Evolutionary conservation across 2,797 vertebrate genomes (phyloP).

Genomic region (Rhinella marina): DNA sequence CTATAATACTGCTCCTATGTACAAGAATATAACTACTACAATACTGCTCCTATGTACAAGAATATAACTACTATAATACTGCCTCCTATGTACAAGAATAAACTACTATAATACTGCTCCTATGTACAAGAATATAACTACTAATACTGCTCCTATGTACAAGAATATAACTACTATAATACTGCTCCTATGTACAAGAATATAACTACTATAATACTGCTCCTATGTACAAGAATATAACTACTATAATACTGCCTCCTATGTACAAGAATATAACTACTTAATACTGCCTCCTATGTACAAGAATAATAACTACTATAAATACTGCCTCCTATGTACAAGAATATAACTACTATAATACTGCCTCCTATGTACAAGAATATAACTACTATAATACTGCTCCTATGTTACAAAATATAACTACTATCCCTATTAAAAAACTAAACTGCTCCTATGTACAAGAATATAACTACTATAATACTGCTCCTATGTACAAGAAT

Average conservation of each 20-base stretch:
- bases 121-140: not conserved
- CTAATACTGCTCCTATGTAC: no score
- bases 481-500: not conserved
- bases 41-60: not conserved
- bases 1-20: not conserved
- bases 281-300: not conserved
- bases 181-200: not conserved
- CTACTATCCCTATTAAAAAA: no score
- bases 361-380: not conserved
- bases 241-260: constrained; percentile 1
- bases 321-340: not conserved
- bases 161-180: not conserved
- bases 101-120: not conserved
- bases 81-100: not conserved
- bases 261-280: not conserved
- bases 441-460: not conserved
- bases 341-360: constrained; percentile 3
- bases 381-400: not conserved
- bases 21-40: not conserved
- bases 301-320: constrained; percentile 1
- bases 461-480: not conserved
- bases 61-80: not conserved
- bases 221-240: not conserved
- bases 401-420: not conserved
- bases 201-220: not conserved